phyloP scores from a whole-genome alignment of 2,888 invertebrate species.

The Melieria omissa region DNA sequence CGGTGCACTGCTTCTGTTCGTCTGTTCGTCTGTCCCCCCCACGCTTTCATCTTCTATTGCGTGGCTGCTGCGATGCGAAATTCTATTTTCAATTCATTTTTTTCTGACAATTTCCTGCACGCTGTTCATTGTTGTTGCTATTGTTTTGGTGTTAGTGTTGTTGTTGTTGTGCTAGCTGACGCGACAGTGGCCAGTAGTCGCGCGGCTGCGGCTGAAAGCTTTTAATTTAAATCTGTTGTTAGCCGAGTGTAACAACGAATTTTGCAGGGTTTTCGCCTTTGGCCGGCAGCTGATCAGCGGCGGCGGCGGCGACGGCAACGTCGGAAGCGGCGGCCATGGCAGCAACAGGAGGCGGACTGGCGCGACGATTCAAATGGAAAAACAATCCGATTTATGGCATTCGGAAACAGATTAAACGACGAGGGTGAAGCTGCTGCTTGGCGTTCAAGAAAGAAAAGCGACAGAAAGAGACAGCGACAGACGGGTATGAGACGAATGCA shows the following conservation, averaged over 20 bases:
- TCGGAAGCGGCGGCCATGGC: too few species aligned
- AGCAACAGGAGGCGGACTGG: conserved; percentile 18
- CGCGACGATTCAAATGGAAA: conserved; percentile 37
- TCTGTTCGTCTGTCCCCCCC: neutral
- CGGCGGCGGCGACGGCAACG: conserved; percentile 4
- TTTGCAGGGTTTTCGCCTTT: conserved; percentile 16
- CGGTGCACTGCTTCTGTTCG: conserved; percentile 12
- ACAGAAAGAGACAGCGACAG: too few species aligned
- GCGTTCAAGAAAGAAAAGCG: neutral
- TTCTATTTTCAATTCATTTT: too few species aligned
- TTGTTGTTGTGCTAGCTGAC: too few species aligned
- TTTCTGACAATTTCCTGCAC: too few species aligned
- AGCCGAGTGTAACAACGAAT: conserved; percentile 34
- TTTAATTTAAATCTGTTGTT: conserved; percentile 41
- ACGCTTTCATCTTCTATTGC: neutral
- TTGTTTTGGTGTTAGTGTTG: neutral
- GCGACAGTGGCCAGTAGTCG: too few species aligned
- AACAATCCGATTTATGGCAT: conserved; percentile 39
- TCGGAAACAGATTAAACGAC: conserved; percentile 39
- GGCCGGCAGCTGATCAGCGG: conserved; percentile 28
- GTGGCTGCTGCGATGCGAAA: too few species aligned
- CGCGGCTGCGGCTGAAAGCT: conserved; percentile 27
- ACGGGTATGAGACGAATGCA: too few species aligned
- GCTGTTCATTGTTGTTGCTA: neutral
- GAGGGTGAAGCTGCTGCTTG: conserved; percentile 12